Evolutionary conservation across 2,888 invertebrate genomes (phyloP), one percentile per base, ranked within the genome.

Genomic region (Ditula angustiorana): DNA sequence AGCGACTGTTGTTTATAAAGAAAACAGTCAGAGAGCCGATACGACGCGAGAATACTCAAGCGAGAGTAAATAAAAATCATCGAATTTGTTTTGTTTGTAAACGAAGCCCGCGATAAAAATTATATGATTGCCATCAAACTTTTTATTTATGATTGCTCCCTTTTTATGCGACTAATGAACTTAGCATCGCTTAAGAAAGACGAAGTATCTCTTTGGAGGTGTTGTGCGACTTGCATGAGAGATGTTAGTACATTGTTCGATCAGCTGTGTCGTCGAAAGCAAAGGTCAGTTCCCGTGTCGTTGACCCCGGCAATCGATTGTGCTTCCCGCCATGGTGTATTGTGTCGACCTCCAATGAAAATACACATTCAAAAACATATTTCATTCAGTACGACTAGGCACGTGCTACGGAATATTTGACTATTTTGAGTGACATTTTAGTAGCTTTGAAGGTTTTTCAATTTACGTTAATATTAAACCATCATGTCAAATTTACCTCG

Each of bases 241-340:
- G 61, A 46, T 35, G 53, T 33, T 41, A 10, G 41, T 56, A 26
- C 41, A 69, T 70, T 76, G 72, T 79, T 82, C 81, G 90, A 92
- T 90, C 90, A 91, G 91, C 90, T 90, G 88, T 81, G 81, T 71
- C 77, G 84, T 83, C 82, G 85, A 90, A 90, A 90, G 91, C 86
- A 90, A 90, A 91, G 92, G 91, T 92, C 89, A 91, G 87, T 88
- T 88, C 85, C 85, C 83, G 88, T 87, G 91, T 82, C 92, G 80
- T 82, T 83, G 92, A 92, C 87, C 92, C 78, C 83, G 71, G 74
- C 82, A 85, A 91, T 92, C 92, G 91, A 92, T 91, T 86, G 83
- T 78, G 82, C 82, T 90, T 90, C 90, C 91, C 89, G 86, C 81
- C 85, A 81, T 80, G 79, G 79, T 74, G 79, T 81, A 81, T 82